Conservation (phyloP, 2,797 vertebrate genomes). For the Salmo trutta region DNA sequence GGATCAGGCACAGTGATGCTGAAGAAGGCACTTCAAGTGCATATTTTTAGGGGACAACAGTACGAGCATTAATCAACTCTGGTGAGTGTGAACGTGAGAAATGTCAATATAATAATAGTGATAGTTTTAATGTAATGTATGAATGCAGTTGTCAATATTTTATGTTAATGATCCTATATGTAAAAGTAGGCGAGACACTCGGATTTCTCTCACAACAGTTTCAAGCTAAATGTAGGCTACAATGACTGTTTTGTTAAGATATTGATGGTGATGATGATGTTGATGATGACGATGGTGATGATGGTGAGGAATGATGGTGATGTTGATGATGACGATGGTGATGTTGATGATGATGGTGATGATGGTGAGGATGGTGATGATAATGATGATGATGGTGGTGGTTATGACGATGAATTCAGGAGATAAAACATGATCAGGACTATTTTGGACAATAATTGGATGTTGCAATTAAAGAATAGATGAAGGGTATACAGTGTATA, state of each 20-base stretch:
- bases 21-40: background rate
- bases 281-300: accelerated
- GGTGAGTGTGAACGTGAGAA: background rate
- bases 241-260: no score
- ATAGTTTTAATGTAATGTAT: background rate
- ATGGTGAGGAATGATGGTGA: no score
- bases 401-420: no score
- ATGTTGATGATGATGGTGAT: accelerated
- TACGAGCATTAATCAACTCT: background rate
- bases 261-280: accelerated
- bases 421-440: no score
- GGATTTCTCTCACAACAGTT: no score
- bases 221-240: no score
- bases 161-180: background rate
- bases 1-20: background rate
- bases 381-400: no score
- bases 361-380: no score
- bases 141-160: background rate
- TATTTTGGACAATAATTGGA: no score
- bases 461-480: no score
- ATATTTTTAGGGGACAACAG: background rate
- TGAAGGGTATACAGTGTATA: no score
- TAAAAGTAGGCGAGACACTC: background rate
- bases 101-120: background rate
- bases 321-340: no score